These are phyloP conservation scores for Platycheirus albimanus DNA, from an alignment of 2,888 invertebrate species.

Conservation along the genomic window DNA sequence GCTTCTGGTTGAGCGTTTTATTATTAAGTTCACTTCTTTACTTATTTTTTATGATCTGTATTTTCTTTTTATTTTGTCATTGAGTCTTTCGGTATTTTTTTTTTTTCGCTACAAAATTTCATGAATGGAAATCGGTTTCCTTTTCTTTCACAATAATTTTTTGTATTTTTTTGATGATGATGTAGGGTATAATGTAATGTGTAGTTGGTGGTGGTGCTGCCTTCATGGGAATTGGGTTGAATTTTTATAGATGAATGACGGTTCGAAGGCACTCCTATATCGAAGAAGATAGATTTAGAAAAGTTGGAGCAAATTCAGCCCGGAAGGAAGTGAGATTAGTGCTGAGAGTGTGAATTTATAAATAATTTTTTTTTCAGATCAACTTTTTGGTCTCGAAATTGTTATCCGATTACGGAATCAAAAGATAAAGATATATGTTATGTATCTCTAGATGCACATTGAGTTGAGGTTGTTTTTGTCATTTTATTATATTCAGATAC, in stretches of 20 bases:
- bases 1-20: slow-evolving; percentile 35
- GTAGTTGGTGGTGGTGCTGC: not conserved
- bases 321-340: slow-evolving; percentile 60
- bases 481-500: slow-evolving; percentile 1
- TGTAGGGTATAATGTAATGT: not conserved
- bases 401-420: slow-evolving; percentile 66
- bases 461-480: slow-evolving; percentile 7
- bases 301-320: not conserved
- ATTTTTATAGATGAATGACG: slow-evolving; percentile 19
- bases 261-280: not conserved
- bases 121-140: slow-evolving; percentile 69
- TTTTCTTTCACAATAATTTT: slow-evolving; percentile 47
- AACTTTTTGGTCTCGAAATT: slow-evolving; percentile 59
- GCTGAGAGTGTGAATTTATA: slow-evolving; percentile 22
- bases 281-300: not conserved
- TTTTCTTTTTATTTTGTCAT: slow-evolving; percentile 11
- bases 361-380: slow-evolving; percentile 10
- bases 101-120: slow-evolving; percentile 57
- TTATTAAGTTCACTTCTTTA: slow-evolving; percentile 20
- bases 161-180: slow-evolving; percentile 13
- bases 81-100: slow-evolving; percentile 16
- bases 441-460: not conserved
- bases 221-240: slow-evolving; percentile 38
- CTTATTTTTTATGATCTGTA: slow-evolving; percentile 7
- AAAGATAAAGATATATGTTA: no score